phyloP scores from a whole-genome alignment of 2,888 invertebrate species.

The Frankliniella intonsa region DNA sequence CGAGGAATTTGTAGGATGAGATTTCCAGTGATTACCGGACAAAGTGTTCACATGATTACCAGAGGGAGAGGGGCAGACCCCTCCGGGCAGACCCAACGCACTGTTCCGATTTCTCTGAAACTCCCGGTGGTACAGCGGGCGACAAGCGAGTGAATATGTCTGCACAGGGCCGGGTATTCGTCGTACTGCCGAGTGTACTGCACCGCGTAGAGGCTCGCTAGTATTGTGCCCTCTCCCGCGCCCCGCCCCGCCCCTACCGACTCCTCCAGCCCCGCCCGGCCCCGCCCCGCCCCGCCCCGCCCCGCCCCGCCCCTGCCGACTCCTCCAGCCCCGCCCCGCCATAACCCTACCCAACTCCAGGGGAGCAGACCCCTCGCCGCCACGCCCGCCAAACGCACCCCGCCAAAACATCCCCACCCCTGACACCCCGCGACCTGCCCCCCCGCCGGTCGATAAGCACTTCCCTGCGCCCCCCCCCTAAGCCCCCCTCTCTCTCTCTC shows the following conservation, averaged over 20 bases:
- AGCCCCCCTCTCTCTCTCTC: background rate
- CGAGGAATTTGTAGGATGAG: no score
- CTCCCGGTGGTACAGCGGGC: no score
- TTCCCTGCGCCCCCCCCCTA: background rate
- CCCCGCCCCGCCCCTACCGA: background rate
- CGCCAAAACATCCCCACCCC: conserved; percentile 4
- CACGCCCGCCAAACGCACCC: background rate
- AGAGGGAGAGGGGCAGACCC: no score
- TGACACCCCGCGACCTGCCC: background rate
- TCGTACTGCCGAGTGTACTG: no score
- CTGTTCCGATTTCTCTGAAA: no score
- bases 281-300: background rate
- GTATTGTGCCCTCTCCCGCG: background rate
- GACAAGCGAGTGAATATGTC: no score
- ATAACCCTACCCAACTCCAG: conserved; percentile 3
- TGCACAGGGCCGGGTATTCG: no score
- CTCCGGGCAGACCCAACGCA: no score
- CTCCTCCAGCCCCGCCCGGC: background rate
- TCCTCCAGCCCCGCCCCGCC: background rate
- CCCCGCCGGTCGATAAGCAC: conserved; percentile 3
- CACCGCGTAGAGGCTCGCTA: no score
- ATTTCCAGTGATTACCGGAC: no score
- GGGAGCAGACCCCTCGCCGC: background rate
- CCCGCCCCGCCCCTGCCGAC: background rate
- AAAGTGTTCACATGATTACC: no score